Percentiles rank a stretch among this genome's conserved stretches.
These are phyloP conservation scores for Gymnorhina tibicen DNA, from an alignment of 2,113 vertebrate genomes.

Conservation along the genomic window DNA sequence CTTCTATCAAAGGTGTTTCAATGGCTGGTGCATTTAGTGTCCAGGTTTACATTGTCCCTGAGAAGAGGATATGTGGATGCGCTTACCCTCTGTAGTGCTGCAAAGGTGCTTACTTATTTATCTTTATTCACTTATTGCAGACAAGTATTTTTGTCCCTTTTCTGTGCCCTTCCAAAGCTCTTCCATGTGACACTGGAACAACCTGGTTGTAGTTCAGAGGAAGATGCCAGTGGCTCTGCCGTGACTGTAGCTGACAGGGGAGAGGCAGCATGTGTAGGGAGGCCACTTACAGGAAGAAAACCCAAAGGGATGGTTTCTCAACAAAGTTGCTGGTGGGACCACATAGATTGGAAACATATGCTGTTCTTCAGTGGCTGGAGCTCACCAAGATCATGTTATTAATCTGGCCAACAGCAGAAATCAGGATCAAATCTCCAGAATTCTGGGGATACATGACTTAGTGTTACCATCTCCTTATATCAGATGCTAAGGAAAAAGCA, in stretches of 20 bases:
- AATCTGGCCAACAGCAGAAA: neutral
- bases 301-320: neutral
- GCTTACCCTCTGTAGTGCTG: neutral
- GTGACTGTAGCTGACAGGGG: neutral
- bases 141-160: neutral
- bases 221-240: neutral
- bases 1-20: neutral
- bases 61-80: neutral
- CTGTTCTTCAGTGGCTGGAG: neutral
- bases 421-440: neutral
- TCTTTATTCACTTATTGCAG: neutral
- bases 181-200: neutral
- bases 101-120: neutral
- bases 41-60: neutral
- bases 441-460: neutral
- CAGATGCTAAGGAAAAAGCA: constrained; percentile 13
- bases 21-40: neutral
- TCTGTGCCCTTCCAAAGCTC: neutral
- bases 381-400: neutral
- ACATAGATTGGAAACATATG: neutral
- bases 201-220: neutral
- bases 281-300: neutral
- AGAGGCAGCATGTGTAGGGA: neutral
- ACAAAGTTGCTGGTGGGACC: neutral
- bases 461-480: neutral